Base-by-base conservation (phyloP, 2,888 invertebrate genomes). In the Drosophila paranaensis region DNA sequence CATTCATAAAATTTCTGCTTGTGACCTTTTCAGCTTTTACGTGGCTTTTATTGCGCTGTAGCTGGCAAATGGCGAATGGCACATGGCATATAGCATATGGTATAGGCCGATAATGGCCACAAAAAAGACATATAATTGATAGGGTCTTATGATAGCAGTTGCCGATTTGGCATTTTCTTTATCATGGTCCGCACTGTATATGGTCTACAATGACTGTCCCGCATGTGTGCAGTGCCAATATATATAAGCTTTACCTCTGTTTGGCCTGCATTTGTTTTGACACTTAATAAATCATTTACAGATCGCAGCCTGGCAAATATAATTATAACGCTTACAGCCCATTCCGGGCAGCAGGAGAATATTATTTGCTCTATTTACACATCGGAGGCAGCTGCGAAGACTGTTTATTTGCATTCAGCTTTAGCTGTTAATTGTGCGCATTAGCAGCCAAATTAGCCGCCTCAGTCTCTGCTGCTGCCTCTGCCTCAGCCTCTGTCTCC, bases 281-380 rank as follows among this genome's bases (percentile, higher is more conserved):
- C 83, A 86, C 83, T 81, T 79, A 54, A 74, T 86, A 86, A 88
- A 75, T 88, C 89, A 88, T 81, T 75, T 48, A 61, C 70, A 67
- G 72, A 50, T 72, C 68, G 57, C 60, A 14, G 39, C 57, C 60
- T 61, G 58, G 56, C 35, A 65, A 60, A 71, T 58, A 64, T 25
- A 69, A 67, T 77, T 68, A 81, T 61, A 56, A 65, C 56, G 69
- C 66, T 77, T 85, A 53, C 78, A 75, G 71, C n/a, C 61, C 65
- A 68, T 62, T 72, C 65, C 73, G 65, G 65, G 35, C 64, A 55
- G 45, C 60, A n/a, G 42, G 39, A 56, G 64, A 60, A 46, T 45
- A 48, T 63, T 48, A 48, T 63, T 43, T 68, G 53, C 58, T 62
- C 33, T 73, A 77, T 73, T 77, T 77, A 76, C 78, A 76, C 78